Conservation (phyloP, 2,797 vertebrate species). For the Catostomus latipinnis region DNA sequence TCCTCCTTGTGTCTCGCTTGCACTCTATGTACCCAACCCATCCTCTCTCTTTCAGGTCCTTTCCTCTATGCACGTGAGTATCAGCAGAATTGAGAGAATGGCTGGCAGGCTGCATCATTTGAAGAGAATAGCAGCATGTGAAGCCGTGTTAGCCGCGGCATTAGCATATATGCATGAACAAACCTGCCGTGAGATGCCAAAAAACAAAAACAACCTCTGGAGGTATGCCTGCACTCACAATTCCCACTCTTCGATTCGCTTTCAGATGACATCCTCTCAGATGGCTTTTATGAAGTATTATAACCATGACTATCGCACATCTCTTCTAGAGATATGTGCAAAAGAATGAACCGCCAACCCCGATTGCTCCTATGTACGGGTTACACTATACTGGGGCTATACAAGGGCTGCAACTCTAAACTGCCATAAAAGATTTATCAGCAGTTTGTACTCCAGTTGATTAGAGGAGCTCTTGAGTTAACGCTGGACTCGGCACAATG, state of each 20-base stretch:
- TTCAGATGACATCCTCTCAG: constrained; percentile 76
- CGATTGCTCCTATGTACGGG: constrained; percentile 44
- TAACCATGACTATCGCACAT: constrained; percentile 33
- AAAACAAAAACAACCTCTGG: constrained; percentile 69
- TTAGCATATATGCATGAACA: constrained; percentile 80
- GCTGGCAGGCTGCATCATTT: constrained; percentile 83
- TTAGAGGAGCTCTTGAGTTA: constrained; percentile 56
- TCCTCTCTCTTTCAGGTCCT: constrained; percentile 25
- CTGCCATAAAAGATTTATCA: constrained; percentile 58
- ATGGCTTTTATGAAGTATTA: constrained; percentile 40
- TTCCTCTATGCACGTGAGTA: constrained; percentile 65
- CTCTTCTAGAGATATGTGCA: constrained; percentile 34
- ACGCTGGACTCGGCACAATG: constrained; percentile 39
- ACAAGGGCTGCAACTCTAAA: constrained; percentile 57
- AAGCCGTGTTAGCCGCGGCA: constrained; percentile 77
- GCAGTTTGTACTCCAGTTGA: constrained; percentile 56
- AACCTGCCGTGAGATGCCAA: constrained; percentile 62
- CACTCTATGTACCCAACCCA: constrained; percentile 29
- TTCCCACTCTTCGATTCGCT: constrained; percentile 65
- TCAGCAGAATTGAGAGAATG: constrained; percentile 79
- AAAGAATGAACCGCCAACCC: constrained; percentile 39
- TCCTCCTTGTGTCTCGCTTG: constrained; percentile 58
- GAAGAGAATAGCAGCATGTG: constrained; percentile 75
- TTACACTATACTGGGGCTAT: constrained; percentile 50
- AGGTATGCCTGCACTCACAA: constrained; percentile 53